Evolutionary conservation across 2,797 vertebrate species (phyloP).

Genomic region (Coregonus sp.): DNA sequence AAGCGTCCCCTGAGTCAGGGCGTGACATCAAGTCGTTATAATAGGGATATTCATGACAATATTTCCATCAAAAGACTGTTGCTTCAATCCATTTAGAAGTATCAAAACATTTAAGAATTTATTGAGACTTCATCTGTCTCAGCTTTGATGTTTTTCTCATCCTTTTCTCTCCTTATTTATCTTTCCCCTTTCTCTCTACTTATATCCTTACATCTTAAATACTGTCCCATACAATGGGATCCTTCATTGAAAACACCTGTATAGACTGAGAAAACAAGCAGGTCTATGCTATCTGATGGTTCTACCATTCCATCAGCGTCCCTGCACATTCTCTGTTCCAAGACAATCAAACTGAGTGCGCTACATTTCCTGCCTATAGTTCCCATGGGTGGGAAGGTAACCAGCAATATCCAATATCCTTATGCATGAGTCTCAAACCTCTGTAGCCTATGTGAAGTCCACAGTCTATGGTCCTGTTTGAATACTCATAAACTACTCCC

Average conservation of each 20-base stretch:
- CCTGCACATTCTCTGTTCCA: constrained; percentile 59
- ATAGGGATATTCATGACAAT: background rate
- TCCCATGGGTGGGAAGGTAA: constrained; percentile 49
- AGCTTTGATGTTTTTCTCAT: constrained; percentile 66
- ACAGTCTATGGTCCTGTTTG: background rate
- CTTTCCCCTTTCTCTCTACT: constrained; percentile 47
- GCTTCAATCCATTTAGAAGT: constrained; percentile 42
- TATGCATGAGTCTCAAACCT: background rate
- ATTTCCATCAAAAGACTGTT: constrained; percentile 38
- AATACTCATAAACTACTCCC: too few species aligned
- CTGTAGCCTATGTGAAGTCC: background rate
- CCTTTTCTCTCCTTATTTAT: constrained; percentile 45
- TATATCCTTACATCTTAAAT: constrained; percentile 2
- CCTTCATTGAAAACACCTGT: constrained; percentile 72
- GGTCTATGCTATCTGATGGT: constrained; percentile 48
- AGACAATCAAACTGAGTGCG: constrained; percentile 65
- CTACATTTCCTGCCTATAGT: constrained; percentile 34
- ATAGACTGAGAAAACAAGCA: constrained; percentile 64
- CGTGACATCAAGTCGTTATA: too few species aligned
- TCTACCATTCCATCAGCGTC: constrained; percentile 45
- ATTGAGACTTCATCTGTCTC: constrained; percentile 58
- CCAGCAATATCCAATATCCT: constrained; percentile 5
- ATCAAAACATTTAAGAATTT: constrained; percentile 59
- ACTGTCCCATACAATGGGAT: constrained; percentile 33
- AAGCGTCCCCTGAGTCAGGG: too few species aligned